A percentile compares a stretch with the other conserved stretches of the same genome.
Conservation (phyloP, 1,140 invertebrate genomes). For the Alviniconcha marisindica region DNA sequence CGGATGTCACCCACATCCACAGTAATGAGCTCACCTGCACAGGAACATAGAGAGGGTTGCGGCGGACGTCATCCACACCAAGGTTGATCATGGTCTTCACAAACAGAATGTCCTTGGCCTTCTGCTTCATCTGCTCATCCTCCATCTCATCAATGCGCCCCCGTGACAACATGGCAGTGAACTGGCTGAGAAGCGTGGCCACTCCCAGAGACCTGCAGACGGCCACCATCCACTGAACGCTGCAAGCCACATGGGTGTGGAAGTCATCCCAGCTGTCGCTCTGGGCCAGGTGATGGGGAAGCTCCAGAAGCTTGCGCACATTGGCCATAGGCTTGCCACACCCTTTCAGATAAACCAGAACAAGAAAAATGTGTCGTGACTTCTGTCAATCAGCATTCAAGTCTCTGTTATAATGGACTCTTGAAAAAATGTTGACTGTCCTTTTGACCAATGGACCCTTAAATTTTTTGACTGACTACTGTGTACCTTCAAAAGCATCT, state of each 20-base stretch:
- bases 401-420: too few species aligned
- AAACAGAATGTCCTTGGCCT: slow-evolving; percentile 45
- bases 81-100: slow-evolving; percentile 52
- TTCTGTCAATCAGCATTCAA: too few species aligned
- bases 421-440: too few species aligned
- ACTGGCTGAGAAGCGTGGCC: slow-evolving; percentile 46
- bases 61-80: slow-evolving; percentile 55
- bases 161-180: slow-evolving; percentile 44
- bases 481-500: too few species aligned
- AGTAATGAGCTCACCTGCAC: slow-evolving; percentile 64
- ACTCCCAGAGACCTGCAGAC: slow-evolving; percentile 51
- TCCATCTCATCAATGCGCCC: slow-evolving; percentile 5
- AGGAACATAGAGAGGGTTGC: slow-evolving; percentile 54
- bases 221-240: slow-evolving; percentile 60
- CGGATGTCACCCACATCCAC: too few species aligned
- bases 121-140: slow-evolving; percentile 33
- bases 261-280: slow-evolving; percentile 53
- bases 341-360: too few species aligned
- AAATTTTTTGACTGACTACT: too few species aligned
- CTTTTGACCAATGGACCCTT: too few species aligned
- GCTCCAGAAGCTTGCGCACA: slow-evolving; percentile 59
- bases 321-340: slow-evolving; percentile 40
- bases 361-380: too few species aligned
- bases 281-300: slow-evolving; percentile 60
- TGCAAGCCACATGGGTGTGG: slow-evolving; percentile 47